A percentile compares a stretch with the other conserved stretches of the same genome.
These are phyloP conservation scores for Poecilia wingei DNA, from an alignment of 2,797 vertebrate genomes.

Conservation along the genomic window DNA sequence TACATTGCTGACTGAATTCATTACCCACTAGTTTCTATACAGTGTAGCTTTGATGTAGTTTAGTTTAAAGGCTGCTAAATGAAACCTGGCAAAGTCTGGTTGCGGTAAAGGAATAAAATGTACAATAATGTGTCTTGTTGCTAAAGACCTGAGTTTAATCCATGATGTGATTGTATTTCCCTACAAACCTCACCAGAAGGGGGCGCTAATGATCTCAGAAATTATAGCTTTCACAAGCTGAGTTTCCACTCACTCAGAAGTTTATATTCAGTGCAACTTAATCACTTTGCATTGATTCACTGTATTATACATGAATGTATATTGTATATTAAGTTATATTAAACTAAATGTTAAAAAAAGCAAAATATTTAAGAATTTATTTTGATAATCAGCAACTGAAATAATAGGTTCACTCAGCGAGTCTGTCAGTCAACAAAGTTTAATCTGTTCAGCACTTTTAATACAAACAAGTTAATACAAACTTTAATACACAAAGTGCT, in stretches of 20 bases:
- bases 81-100: neutral
- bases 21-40: neutral
- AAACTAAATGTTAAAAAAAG: too few relatives aligned
- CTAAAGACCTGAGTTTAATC: neutral
- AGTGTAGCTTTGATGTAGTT: neutral
- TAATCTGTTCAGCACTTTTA: neutral
- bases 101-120: neutral
- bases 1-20: neutral
- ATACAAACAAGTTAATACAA: neutral
- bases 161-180: neutral
- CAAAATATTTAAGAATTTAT: neutral
- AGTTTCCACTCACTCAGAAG: neutral
- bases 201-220: constrained; percentile 21
- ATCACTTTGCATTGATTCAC: too few relatives aligned
- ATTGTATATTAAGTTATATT: too few relatives aligned
- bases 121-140: neutral
- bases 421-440: neutral
- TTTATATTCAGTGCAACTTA: neutral
- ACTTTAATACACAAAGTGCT: neutral
- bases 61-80: neutral
- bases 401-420: neutral
- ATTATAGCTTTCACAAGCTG: neutral
- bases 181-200: constrained; percentile 30
- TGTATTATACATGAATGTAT: too few relatives aligned
- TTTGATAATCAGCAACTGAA: neutral